Evolutionary conservation across 1,140 invertebrate species (phyloP).

Genomic region (Diuraphis noxia): DNA sequence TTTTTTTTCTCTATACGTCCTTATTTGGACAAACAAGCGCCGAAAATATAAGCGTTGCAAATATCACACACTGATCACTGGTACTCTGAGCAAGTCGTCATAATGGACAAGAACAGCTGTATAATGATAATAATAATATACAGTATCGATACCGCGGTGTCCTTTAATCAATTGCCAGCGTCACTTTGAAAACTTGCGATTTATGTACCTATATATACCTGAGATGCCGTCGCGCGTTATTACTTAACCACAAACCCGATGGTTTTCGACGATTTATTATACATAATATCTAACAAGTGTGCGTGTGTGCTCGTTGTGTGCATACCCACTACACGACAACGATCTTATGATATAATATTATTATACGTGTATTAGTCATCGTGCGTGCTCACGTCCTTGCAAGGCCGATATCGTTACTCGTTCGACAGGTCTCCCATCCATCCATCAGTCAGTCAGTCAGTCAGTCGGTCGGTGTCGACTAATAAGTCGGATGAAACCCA

Average conservation of each 20-base stretch:
- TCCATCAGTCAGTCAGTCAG: not conserved
- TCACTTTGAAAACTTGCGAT: not conserved
- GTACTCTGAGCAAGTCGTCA: not conserved
- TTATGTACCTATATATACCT: not conserved
- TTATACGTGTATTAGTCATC: not conserved
- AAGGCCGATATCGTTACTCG: conserved; percentile 43
- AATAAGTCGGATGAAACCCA: not conserved
- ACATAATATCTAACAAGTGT: not conserved
- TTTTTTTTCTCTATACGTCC: conserved; percentile 14
- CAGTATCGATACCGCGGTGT: not conserved
- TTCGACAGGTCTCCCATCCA: conserved; percentile 14
- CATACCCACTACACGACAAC: not conserved
- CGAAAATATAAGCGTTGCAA: not conserved
- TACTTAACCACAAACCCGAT: not conserved
- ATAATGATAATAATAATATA: not conserved
- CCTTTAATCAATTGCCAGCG: not conserved
- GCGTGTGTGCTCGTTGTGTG: not conserved
- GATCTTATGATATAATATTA: not conserved
- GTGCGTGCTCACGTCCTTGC: conserved; percentile 25
- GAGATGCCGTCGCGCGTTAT: not conserved
- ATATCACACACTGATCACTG: not conserved
- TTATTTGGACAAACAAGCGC: conserved; percentile 34
- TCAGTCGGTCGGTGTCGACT: not conserved
- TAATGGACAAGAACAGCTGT: not conserved
- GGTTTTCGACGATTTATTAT: not conserved